Evolutionary conservation across 2,113 vertebrate genomes (phyloP).

Genomic region (Ceratotherium simum): DNA sequence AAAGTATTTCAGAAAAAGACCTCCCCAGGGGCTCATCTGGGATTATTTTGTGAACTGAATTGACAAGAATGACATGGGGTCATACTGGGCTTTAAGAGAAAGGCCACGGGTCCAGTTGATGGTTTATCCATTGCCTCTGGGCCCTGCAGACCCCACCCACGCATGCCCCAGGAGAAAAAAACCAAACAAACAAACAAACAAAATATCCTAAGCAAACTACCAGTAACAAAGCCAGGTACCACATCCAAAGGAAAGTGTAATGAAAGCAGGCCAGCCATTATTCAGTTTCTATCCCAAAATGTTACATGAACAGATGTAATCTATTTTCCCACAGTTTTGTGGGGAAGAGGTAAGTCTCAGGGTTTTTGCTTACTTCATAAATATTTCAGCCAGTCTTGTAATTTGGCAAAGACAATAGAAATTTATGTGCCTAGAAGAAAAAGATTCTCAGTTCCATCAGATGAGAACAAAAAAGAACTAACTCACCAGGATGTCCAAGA

Average conservation of each 20-base stretch:
- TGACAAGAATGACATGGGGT: not conserved
- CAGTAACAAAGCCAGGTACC: not conserved
- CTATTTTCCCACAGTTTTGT: not conserved
- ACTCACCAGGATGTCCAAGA: not conserved
- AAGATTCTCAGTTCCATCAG: not conserved
- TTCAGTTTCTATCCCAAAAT: not conserved
- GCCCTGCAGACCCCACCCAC: not conserved
- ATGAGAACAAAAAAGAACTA: not conserved
- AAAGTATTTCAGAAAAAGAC: not conserved
- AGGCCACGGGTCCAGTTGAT: not conserved
- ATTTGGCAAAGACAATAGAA: slow-evolving; percentile 31
- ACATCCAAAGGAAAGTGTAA: not conserved
- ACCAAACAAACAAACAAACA: not conserved
- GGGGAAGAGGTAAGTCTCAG: not conserved
- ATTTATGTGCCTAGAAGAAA: not conserved
- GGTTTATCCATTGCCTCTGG: not conserved
- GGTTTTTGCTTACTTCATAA: not conserved
- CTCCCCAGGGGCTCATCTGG: not conserved
- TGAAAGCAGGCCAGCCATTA: not conserved
- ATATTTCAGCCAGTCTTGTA: not conserved
- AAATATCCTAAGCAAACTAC: not conserved
- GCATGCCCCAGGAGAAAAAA: not conserved
- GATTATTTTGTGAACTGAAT: slow-evolving; percentile 6
- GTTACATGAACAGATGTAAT: not conserved
- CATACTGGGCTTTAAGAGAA: not conserved